Conservation (phyloP, 2,888 invertebrate genomes). For the Stenodera caucasica region DNA sequence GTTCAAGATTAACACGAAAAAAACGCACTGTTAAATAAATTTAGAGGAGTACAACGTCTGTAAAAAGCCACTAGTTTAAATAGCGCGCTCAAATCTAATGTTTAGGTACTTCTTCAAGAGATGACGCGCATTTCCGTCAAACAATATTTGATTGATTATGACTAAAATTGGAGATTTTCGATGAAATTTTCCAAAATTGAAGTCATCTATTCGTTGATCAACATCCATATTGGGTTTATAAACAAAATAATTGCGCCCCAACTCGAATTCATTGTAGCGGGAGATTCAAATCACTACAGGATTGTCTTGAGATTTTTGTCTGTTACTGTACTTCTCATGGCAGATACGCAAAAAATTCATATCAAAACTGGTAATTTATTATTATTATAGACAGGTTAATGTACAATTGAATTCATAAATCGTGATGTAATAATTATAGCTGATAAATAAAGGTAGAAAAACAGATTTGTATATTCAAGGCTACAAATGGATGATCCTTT, state of each 20-base stretch:
- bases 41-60: too few relatives aligned
- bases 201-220: too few relatives aligned
- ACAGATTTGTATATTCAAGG: constrained; percentile 3
- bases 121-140: not conserved
- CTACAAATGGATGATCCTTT: not conserved
- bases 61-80: not conserved
- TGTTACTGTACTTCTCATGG: not conserved
- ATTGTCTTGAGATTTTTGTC: not conserved
- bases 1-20: not conserved
- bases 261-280: too few relatives aligned
- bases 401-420: constrained; percentile 14
- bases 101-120: not conserved
- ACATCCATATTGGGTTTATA: not conserved
- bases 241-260: not conserved
- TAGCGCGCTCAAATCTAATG: not conserved
- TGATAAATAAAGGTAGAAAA: not conserved
- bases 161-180: not conserved
- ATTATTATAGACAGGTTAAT: constrained; percentile 9
- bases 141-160: not conserved
- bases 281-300: too few relatives aligned
- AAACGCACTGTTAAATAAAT: not conserved
- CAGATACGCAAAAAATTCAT: constrained; percentile 9
- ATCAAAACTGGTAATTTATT: constrained; percentile 12
- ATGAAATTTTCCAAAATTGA: too few relatives aligned
- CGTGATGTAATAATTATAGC: constrained; percentile 16